Evolutionary conservation across 2,797 vertebrate species (phyloP).

Genomic region (Clarias pachynema): DNA sequence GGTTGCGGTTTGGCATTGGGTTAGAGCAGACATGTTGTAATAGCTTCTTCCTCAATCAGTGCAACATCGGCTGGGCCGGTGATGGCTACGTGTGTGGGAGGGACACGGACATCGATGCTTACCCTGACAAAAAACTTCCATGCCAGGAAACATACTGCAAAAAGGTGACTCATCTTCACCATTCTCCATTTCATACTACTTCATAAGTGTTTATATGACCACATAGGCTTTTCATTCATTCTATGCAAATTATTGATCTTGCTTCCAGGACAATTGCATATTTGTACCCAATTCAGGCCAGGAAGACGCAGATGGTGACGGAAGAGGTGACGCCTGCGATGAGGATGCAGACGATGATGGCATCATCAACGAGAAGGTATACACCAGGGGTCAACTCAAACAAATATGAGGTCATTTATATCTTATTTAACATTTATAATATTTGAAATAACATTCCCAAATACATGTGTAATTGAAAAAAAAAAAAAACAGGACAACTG

Average conservation of each 20-base stretch:
- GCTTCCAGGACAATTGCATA: conserved; percentile 91
- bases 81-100: conserved; percentile 91
- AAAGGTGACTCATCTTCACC: conserved; percentile 74
- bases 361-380: conserved; percentile 86
- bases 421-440: background rate
- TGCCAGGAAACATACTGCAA: conserved; percentile 85
- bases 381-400: background rate
- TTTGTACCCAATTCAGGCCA: conserved; percentile 97
- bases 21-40: background rate
- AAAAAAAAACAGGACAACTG: conserved; percentile 89
- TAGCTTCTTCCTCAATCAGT: conserved; percentile 71
- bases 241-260: background rate
- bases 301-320: conserved; percentile 92
- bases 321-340: conserved; percentile 89
- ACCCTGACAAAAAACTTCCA: conserved; percentile 82
- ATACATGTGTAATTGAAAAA: background rate
- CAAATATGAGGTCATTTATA: background rate
- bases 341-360: conserved; percentile 93
- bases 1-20: background rate
- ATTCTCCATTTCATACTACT: background rate
- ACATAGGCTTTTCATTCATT: background rate
- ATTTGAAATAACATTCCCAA: background rate
- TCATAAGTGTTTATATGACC: background rate
- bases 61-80: conserved; percentile 93
- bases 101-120: conserved; percentile 95